Percentiles rank a stretch among this genome's conserved stretches.
These are phyloP conservation scores for Takifugu flavidus DNA, from an alignment of 2,113 vertebrate species.

Conservation along the genomic window DNA sequence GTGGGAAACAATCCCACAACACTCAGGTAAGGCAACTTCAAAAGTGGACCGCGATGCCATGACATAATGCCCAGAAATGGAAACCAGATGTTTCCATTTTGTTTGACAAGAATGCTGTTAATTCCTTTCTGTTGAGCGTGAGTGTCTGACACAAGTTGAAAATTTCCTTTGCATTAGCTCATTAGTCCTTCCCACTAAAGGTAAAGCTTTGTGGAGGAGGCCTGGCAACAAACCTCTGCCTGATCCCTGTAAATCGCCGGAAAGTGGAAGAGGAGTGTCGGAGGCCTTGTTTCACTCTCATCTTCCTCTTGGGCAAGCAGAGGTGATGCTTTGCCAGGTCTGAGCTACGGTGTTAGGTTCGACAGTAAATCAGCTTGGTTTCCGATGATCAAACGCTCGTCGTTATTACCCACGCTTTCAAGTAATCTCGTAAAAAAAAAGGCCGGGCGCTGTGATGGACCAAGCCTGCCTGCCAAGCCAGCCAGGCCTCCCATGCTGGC, in stretches of 20 bases:
- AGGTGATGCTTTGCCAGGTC: slow-evolving; percentile 54
- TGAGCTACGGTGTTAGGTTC: slow-evolving; percentile 54
- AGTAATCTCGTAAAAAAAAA: slow-evolving; percentile 67
- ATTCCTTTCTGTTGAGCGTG: slow-evolving; percentile 35
- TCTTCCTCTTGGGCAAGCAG: slow-evolving; percentile 27
- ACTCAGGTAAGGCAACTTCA: slow-evolving; percentile 45
- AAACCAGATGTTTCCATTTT: slow-evolving; percentile 53
- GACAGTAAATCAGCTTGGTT: slow-evolving; percentile 59
- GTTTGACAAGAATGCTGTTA: slow-evolving; percentile 45
- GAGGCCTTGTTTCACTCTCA: slow-evolving; percentile 20
- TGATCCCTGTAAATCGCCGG: slow-evolving; percentile 25
- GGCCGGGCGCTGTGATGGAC: slow-evolving; percentile 22
- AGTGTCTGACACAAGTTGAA: slow-evolving; percentile 28
- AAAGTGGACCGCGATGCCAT: slow-evolving; percentile 38
- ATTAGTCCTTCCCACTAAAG: slow-evolving; percentile 37
- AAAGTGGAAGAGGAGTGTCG: slow-evolving; percentile 16
- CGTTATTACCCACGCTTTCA: slow-evolving; percentile 62
- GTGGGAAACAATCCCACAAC: slow-evolving; percentile 24
- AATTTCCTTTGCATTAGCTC: slow-evolving; percentile 43
- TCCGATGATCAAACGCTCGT: slow-evolving; percentile 59
- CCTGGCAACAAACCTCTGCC: slow-evolving; percentile 28
- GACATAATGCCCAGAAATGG: slow-evolving; percentile 51
- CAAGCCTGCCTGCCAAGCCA: slow-evolving; percentile 39
- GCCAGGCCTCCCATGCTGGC: slow-evolving; percentile 45
- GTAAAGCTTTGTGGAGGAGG: slow-evolving; percentile 16